Evolutionary conservation across 2,113 vertebrate genomes (phyloP).

Genomic region (Scolopax mira): DNA sequence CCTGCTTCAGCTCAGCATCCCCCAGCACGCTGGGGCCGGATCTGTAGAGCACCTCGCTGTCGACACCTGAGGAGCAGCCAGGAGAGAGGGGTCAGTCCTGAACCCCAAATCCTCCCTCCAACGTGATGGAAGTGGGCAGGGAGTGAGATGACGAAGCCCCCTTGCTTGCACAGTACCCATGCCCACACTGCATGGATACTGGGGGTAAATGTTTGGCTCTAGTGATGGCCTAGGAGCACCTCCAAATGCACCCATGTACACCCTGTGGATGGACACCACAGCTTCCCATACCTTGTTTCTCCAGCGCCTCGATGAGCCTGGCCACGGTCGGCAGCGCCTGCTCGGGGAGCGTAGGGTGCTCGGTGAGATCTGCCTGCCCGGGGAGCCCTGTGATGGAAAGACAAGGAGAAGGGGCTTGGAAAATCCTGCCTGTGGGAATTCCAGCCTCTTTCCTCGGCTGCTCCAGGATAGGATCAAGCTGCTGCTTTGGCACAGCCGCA

Average conservation of each 20-base stretch:
- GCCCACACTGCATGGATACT: rapidly evolving
- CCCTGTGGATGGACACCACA: rapidly evolving
- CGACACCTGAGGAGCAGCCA: conserved; percentile 50
- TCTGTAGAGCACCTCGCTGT: conserved; percentile 66
- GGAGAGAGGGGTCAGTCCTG: not conserved
- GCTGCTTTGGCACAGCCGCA: conserved; percentile 29
- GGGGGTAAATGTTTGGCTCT: rapidly evolving
- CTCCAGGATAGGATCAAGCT: conserved; percentile 4
- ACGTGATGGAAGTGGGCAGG: rapidly evolving
- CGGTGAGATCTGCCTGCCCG: conserved; percentile 48
- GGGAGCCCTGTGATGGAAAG: conserved; percentile 50
- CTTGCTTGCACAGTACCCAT: not conserved
- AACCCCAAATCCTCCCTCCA: not conserved
- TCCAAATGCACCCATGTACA: rapidly evolving
- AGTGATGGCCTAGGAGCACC: rapidly evolving
- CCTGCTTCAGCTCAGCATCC: conserved; percentile 68
- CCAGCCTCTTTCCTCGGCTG: not conserved
- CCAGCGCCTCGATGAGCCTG: conserved; percentile 75
- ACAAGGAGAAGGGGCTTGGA: not conserved
- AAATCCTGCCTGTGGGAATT: not conserved
- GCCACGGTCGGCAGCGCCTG: conserved; percentile 67
- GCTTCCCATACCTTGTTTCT: conserved; percentile 66
- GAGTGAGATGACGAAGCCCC: not conserved
- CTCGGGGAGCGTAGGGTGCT: conserved; percentile 66
- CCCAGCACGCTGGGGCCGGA: not conserved